phyloP scores from a whole-genome alignment of 2,113 vertebrate genomes.

The Pseudolaguvia tuberculata region DNA sequence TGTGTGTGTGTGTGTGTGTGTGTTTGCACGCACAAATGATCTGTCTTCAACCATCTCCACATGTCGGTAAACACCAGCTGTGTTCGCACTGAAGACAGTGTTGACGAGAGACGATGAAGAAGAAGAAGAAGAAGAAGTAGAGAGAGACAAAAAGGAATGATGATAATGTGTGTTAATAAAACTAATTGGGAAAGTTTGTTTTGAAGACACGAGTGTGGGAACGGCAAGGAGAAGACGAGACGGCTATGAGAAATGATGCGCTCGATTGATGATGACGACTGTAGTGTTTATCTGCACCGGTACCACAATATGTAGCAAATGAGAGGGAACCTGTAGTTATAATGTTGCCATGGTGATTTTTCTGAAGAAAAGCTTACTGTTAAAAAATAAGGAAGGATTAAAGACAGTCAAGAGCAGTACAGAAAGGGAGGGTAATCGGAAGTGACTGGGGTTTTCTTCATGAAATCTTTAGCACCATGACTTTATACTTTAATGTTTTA shows the following conservation, averaged over 20 bases:
- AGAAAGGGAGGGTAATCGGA: background rate
- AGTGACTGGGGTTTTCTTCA: background rate
- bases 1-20: too few species aligned
- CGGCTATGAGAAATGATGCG: background rate
- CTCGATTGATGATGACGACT: background rate
- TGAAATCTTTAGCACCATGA: too few species aligned
- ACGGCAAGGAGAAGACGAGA: background rate
- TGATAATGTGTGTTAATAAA: slow-evolving; percentile 47
- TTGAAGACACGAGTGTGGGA: slow-evolving; percentile 9
- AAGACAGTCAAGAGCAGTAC: background rate
- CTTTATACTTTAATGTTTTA: too few species aligned
- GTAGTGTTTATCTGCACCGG: background rate
- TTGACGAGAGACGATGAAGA: slow-evolving; percentile 10
- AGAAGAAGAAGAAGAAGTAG: background rate
- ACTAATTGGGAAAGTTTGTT: slow-evolving; percentile 37
- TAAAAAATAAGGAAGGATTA: background rate
- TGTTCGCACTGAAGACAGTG: slow-evolving; percentile 30
- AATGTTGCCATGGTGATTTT: background rate
- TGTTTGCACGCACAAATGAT: slow-evolving; percentile 19
- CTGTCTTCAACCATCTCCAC: slow-evolving; percentile 30
- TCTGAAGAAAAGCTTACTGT: background rate
- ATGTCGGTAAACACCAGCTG: slow-evolving; percentile 44
- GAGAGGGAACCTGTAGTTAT: background rate
- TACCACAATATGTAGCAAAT: background rate
- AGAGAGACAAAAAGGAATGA: slow-evolving; percentile 1